Evolutionary conservation across 2,113 vertebrate species (phyloP), one percentile per base, ranked within the genome.

Genomic region (Morone saxatilis): DNA sequence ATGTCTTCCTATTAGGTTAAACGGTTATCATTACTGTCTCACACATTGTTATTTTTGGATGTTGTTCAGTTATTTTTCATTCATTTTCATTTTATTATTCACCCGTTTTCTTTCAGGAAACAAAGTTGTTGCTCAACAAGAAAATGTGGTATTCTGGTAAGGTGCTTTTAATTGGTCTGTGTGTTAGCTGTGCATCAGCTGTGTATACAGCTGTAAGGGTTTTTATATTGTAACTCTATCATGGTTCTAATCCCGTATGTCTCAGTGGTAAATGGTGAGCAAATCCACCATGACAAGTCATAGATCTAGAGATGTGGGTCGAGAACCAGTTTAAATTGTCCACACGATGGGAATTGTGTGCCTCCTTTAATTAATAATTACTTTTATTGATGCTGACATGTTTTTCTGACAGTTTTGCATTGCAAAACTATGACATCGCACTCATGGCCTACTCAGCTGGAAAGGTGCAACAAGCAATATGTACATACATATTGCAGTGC

Each of bases 101-200:
- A 22, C 48, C 1, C 7, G 67, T 69, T 67, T 69, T 31, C 2
- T 70, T 53, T 48, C 84, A 99, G 97, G 95, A 97, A 62, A 93
- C 91, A 40, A 95, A 96, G 0, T 95, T 96, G 76, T 48, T 91
- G 7, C 93, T 96, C 74, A 96, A 94, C 89, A 97, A 96, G 89
- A 97, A 96, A 87, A 96, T 94, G 86, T 96, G 95, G 71, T 95
- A 96, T 70, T 96, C 91, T 70, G 95, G 95, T 1, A 95, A 96
- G 91, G 95, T 96, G 25, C 89, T 91, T 85, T 91, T 84, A 5
- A 19, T 0, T 6, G 45, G 31, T 31, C 31, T 56, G 56, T 36
- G 9, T 5, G 40, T 66, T 65, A 4, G 5, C 6, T 3, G 31
- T 31, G 31, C 38, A 45, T 9, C 9, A 67, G 20, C 25, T 76